Conservation (phyloP, 2,113 vertebrate species). For the Pyrgilauda ruficollis region DNA sequence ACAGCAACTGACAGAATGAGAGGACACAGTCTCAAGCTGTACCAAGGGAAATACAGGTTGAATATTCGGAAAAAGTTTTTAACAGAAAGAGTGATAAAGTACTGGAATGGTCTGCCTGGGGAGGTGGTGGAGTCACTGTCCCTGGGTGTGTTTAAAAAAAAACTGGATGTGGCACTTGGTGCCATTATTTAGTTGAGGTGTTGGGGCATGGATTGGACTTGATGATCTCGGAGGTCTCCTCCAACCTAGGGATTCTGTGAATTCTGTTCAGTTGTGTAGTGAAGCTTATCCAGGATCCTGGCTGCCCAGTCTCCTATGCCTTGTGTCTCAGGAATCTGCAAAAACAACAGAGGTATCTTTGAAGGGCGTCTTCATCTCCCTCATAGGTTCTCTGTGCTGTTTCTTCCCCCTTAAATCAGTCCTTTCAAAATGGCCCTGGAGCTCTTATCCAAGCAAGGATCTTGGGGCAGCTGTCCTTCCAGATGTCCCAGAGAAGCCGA, state of each 20-base stretch:
- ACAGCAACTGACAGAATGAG: background rate
- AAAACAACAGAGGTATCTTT: background rate
- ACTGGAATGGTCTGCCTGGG: background rate
- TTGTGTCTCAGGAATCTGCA: background rate
- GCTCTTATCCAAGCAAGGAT: background rate
- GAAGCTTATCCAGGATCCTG: background rate
- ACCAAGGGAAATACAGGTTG: background rate
- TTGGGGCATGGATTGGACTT: background rate
- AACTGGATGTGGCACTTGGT: background rate
- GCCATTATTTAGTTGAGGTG: background rate
- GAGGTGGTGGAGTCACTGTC: background rate
- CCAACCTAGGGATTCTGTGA: background rate
- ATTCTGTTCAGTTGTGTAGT: background rate
- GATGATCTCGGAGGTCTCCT: background rate
- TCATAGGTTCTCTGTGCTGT: background rate
- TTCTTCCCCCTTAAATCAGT: background rate
- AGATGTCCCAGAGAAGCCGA: rapidly evolving
- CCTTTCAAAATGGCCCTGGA: background rate
- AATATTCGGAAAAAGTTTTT: background rate
- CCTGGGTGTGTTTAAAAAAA: background rate
- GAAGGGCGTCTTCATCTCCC: rapidly evolving
- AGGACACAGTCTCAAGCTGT: background rate
- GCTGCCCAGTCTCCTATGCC: background rate
- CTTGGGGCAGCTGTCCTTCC: background rate
- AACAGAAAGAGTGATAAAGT: background rate